These are phyloP conservation scores for Diarsia mendica DNA, from an alignment of 2,888 invertebrate genomes.

Conservation along the genomic window DNA sequence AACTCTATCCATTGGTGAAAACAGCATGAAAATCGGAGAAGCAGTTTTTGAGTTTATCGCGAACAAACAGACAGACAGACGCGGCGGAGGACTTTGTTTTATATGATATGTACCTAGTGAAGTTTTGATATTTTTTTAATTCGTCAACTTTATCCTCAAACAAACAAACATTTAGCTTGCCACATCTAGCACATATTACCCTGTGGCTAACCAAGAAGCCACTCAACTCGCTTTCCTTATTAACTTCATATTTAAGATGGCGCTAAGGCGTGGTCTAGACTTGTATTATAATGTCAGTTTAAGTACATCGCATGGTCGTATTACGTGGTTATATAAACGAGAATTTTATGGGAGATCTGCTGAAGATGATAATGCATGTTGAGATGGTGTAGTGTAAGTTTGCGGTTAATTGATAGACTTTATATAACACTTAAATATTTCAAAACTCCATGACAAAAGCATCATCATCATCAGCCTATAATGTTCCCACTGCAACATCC, in stretches of 20 bases:
- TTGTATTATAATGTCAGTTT: neutral
- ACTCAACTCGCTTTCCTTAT: conserved; percentile 23
- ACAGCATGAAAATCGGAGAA: too few species aligned
- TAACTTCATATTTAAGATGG: conserved; percentile 36
- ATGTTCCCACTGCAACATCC: too few species aligned
- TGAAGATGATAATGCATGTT: neutral
- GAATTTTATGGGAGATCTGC: neutral
- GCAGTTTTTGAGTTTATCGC: too few species aligned
- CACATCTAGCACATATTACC: conserved; percentile 19
- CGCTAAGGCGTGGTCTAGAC: conserved; percentile 6
- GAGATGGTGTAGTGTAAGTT: neutral
- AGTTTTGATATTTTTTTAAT: too few species aligned
- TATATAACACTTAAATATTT: too few species aligned
- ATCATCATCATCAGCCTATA: too few species aligned
- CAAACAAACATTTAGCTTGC: neutral
- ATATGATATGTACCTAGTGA: too few species aligned
- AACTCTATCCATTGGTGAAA: too few species aligned
- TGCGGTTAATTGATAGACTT: neutral
- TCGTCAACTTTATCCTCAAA: too few species aligned
- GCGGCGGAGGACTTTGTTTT: too few species aligned
- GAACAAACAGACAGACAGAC: too few species aligned
- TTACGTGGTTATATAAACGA: neutral
- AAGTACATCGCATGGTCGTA: neutral
- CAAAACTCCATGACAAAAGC: too few species aligned
- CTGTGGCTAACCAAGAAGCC: neutral